These are phyloP conservation scores for Physocephala rufipes DNA, from an alignment of 2,888 invertebrate genomes.

Conservation along the genomic window DNA sequence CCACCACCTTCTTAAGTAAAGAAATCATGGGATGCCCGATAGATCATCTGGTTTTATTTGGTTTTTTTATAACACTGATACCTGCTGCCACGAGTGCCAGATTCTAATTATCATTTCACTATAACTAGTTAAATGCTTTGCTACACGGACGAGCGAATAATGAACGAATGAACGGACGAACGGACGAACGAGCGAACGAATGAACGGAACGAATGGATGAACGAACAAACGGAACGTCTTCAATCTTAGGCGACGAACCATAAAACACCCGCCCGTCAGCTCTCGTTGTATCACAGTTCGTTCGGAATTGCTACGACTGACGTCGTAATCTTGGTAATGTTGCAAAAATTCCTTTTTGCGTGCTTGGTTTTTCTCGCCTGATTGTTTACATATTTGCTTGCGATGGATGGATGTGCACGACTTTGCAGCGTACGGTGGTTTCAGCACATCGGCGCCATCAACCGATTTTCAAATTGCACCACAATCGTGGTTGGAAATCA, in stretches of 20 bases:
- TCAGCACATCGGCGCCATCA: slow-evolving; percentile 17
- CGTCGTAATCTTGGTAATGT: too few species aligned
- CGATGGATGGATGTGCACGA: not conserved
- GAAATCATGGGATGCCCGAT: slow-evolving; percentile 44
- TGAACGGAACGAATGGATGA: too few species aligned
- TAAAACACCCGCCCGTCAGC: slow-evolving; percentile 6
- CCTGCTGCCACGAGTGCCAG: slow-evolving; percentile 10
- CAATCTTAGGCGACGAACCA: slow-evolving; percentile 27
- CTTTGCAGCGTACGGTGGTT: not conserved
- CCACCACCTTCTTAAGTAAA: slow-evolving; percentile 4
- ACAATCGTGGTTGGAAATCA: slow-evolving; percentile 7
- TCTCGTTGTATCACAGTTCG: not conserved
- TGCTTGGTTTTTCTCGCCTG: slow-evolving; percentile 28
- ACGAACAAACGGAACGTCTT: too few species aligned
- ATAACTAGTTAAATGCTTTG: slow-evolving; percentile 6
- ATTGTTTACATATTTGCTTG: slow-evolving; percentile 18
- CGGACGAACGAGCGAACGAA: too few species aligned
- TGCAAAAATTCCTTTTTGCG: slow-evolving; percentile 16
- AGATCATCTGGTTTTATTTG: slow-evolving; percentile 16
- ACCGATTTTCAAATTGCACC: slow-evolving; percentile 12
- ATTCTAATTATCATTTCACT: slow-evolving; percentile 31
- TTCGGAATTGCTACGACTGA: too few species aligned
- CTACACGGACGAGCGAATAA: not conserved
- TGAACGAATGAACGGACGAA: too few species aligned
- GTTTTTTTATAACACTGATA: not conserved